phyloP scores from a whole-genome alignment of 2,113 vertebrate genomes.

The Eptesicus fuscus region DNA sequence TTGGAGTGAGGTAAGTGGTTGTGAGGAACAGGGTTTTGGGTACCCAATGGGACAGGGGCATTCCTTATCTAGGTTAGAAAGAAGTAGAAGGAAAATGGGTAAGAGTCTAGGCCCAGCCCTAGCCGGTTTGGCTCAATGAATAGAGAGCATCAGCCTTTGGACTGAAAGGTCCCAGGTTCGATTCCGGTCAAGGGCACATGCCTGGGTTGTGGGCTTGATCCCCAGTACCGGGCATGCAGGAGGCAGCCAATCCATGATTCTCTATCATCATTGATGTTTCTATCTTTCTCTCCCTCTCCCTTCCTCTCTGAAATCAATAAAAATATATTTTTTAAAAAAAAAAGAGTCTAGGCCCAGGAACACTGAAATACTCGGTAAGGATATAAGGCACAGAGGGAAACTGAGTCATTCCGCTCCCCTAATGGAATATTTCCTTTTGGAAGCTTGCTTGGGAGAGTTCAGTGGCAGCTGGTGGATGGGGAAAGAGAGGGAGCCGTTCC shows the following conservation, averaged over 20 bases:
- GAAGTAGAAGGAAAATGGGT: background rate
- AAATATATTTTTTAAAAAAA: no score
- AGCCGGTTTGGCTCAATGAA: no score
- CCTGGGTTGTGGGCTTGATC: no score
- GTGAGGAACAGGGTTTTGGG: background rate
- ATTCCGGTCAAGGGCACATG: no score
- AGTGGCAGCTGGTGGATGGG: background rate
- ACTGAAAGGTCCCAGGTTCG: no score
- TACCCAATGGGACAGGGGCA: background rate
- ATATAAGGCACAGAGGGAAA: constrained; percentile 14
- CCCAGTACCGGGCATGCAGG: no score
- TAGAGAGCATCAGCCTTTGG: no score
- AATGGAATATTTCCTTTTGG: background rate
- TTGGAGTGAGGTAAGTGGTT: background rate
- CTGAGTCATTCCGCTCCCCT: background rate
- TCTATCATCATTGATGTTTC: no score
- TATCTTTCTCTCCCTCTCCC: no score
- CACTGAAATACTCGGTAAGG: background rate
- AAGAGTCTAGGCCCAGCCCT: background rate
- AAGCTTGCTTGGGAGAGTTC: background rate
- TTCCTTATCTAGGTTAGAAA: constrained; percentile 2
- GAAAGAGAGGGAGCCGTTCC: background rate
- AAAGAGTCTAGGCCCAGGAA: background rate
- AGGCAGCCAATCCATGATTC: no score
- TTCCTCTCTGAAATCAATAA: no score